These are phyloP conservation scores for Drosophila neotestacea DNA, from an alignment of 2,888 invertebrate species.

Conservation along the genomic window DNA sequence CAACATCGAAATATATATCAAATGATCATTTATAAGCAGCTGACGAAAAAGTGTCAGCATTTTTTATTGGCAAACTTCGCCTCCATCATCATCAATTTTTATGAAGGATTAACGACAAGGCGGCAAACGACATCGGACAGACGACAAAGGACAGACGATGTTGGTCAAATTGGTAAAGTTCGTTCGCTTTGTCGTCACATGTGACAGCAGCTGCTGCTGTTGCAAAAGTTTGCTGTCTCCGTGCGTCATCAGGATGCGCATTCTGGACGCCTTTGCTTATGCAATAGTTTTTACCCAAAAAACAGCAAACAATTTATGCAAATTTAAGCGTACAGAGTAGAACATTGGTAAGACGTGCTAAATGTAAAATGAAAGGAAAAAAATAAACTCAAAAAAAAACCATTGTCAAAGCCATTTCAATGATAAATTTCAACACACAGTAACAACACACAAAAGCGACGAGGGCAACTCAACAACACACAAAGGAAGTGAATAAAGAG, in stretches of 20 bases:
- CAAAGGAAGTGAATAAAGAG: constrained; percentile 23
- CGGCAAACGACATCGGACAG: constrained; percentile 15
- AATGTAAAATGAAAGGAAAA: constrained; percentile 40
- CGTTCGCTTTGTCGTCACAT: constrained; percentile 50
- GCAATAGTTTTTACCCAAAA: constrained; percentile 58
- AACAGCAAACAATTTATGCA: constrained; percentile 70
- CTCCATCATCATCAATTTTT: constrained; percentile 77
- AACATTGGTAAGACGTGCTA: constrained; percentile 63
- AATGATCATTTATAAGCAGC: constrained; percentile 67
- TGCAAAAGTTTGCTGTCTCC: constrained; percentile 47
- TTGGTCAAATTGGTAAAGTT: constrained; percentile 70
- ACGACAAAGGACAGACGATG: constrained; percentile 29
- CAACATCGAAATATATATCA: constrained; percentile 33
- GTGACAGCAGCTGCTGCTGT: constrained; percentile 54
- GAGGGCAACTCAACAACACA: constrained; percentile 28
- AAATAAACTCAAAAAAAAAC: constrained; percentile 18
- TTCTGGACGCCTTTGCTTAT: constrained; percentile 39
- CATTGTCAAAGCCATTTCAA: constrained; percentile 67
- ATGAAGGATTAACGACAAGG: constrained; percentile 75
- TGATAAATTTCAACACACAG: constrained; percentile 65
- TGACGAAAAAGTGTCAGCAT: constrained; percentile 62
- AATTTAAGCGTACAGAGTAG: constrained; percentile 59
- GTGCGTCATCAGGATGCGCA: constrained; percentile 50
- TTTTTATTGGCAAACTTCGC: constrained; percentile 66
- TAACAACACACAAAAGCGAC: constrained; percentile 18